Conservation (phyloP, 2,797 vertebrate genomes). For the Rhabdomys pumilio region DNA sequence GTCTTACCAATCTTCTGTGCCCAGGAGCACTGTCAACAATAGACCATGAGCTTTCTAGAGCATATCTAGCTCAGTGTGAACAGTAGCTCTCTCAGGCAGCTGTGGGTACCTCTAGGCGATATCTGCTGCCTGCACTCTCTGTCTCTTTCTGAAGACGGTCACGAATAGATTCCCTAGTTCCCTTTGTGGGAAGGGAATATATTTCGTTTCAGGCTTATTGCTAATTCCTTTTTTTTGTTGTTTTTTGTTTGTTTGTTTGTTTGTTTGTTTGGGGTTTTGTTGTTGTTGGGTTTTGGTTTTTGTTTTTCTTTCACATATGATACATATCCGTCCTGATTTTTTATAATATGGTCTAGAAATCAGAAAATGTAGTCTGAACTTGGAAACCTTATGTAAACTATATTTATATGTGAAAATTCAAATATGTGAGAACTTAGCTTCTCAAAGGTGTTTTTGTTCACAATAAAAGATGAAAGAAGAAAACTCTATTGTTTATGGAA, state of each 20-base stretch:
- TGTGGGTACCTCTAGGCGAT: neutral
- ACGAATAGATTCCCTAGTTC: neutral
- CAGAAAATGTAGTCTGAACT: neutral
- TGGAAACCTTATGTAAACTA: slow-evolving; percentile 39
- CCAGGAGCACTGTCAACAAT: no score
- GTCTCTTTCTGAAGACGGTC: neutral
- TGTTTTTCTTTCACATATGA: neutral
- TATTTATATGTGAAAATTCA: slow-evolving; percentile 8
- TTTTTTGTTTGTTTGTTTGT: neutral
- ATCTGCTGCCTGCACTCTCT: neutral
- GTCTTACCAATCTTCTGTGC: neutral
- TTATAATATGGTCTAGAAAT: neutral
- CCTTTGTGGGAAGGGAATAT: neutral
- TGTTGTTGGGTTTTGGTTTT: neutral
- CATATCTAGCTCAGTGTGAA: neutral
- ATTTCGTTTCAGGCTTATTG: neutral
- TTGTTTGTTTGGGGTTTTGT: neutral
- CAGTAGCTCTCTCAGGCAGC: neutral
- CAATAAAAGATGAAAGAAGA: neutral
- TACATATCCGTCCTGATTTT: neutral
- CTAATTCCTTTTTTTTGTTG: neutral
- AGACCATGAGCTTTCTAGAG: neutral
- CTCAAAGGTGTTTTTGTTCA: neutral
- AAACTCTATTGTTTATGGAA: slow-evolving; percentile 14
- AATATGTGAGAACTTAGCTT: neutral